These are phyloP conservation scores for Poecilia wingei DNA, from an alignment of 2,797 vertebrate species.

Conservation along the genomic window DNA sequence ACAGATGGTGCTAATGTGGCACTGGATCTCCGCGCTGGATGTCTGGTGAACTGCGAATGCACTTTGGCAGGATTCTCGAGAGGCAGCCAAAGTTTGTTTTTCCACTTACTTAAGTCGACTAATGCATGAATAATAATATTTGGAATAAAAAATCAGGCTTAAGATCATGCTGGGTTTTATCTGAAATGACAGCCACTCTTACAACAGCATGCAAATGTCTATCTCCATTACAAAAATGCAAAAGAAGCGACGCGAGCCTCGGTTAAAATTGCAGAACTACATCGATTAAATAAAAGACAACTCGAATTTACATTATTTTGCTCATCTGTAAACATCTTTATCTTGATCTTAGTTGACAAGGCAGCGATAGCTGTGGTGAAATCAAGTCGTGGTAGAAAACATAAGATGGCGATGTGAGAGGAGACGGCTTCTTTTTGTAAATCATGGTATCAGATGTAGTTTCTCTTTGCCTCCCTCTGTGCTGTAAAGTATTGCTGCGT, in stretches of 20 bases:
- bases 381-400: neutral
- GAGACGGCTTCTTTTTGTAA: neutral
- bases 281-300: neutral
- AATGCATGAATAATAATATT: neutral
- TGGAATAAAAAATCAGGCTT: neutral
- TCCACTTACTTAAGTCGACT: slow-evolving; percentile 15
- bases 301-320: neutral
- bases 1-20: slow-evolving; percentile 53
- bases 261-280: neutral
- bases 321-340: neutral
- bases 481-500: neutral
- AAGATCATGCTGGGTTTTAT: neutral
- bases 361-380: neutral
- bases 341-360: neutral
- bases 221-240: slow-evolving; percentile 10
- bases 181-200: slow-evolving; percentile 9
- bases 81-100: slow-evolving; percentile 15
- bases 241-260: neutral
- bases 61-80: slow-evolving; percentile 38
- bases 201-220: slow-evolving; percentile 11
- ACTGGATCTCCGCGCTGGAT: slow-evolving; percentile 40
- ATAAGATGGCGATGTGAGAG: neutral
- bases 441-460: neutral
- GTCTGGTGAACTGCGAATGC: slow-evolving; percentile 45
- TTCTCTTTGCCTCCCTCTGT: neutral